Percentiles rank a stretch among this genome's conserved stretches.
Conservation (phyloP, 2,888 invertebrate genomes). For the Tiliacea aurago region DNA sequence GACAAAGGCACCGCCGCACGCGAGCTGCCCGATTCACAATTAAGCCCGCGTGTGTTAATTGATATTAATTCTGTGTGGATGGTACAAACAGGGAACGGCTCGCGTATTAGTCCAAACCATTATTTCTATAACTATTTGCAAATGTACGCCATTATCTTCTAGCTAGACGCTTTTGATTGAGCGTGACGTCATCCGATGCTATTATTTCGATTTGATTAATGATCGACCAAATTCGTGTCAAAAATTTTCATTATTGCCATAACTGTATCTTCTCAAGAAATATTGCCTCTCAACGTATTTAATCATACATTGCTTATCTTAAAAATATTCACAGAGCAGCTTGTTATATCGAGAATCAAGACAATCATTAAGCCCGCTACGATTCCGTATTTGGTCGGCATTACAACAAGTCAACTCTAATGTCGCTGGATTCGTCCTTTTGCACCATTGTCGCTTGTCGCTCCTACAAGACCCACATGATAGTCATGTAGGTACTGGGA, state of each 20-base stretch:
- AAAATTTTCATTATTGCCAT: slow-evolving; percentile 9
- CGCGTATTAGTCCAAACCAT: slow-evolving; percentile 52
- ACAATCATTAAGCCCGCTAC: slow-evolving; percentile 8
- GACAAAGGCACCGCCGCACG: slow-evolving; percentile 90
- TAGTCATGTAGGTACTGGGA: slow-evolving; percentile 75
- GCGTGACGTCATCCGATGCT: slow-evolving; percentile 56
- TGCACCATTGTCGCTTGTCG: slow-evolving; percentile 53
- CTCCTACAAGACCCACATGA: slow-evolving; percentile 57
- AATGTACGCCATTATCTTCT: slow-evolving; percentile 53
- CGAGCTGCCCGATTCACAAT: slow-evolving; percentile 89
- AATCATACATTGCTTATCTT: slow-evolving; percentile 14
- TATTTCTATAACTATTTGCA: slow-evolving; percentile 55
- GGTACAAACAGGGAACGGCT: slow-evolving; percentile 76
- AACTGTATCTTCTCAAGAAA: slow-evolving; percentile 8
- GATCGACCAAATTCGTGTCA: slow-evolving; percentile 18
- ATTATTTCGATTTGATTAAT: slow-evolving; percentile 43
- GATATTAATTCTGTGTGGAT: slow-evolving; percentile 88
- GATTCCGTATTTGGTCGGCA: slow-evolving; percentile 39
- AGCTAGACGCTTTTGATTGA: slow-evolving; percentile 55
- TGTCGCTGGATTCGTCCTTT: slow-evolving; percentile 53
- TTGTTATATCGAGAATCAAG: slow-evolving; percentile 6
- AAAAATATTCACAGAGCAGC: not conserved
- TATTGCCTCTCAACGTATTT: not conserved
- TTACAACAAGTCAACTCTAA: slow-evolving; percentile 35
- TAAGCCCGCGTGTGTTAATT: slow-evolving; percentile 90